A percentile compares a stretch with the other conserved stretches of the same genome.
These are phyloP conservation scores for Noctua janthina DNA, from an alignment of 2,888 invertebrate genomes.

Conservation along the genomic window DNA sequence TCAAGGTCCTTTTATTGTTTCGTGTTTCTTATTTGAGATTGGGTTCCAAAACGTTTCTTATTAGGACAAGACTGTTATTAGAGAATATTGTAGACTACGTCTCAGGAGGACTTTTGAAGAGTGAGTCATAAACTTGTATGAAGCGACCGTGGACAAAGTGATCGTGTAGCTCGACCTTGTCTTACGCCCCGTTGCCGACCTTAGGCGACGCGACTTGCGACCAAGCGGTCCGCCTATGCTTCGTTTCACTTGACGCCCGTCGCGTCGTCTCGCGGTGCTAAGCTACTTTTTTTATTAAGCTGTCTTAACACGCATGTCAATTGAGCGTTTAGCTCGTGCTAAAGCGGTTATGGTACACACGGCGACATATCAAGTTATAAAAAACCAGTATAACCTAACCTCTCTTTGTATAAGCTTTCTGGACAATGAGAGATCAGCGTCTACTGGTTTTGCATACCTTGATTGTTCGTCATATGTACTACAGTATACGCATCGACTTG, in stretches of 20 bases:
- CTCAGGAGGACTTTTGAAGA: not conserved
- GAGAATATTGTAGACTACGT: not conserved
- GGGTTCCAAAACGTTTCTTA: not conserved
- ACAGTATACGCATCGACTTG: not conserved
- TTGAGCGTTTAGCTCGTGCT: not conserved
- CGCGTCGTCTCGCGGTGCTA: not conserved
- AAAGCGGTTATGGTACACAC: not conserved
- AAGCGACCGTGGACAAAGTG: not conserved
- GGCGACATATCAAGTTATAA: too few species aligned
- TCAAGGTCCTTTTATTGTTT: constrained; percentile 30
- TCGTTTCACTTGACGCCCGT: not conserved
- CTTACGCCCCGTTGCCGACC: not conserved
- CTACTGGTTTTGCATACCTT: too few species aligned
- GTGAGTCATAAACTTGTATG: not conserved
- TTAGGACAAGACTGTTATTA: not conserved
- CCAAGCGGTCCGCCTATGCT: not conserved
- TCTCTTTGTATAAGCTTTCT: too few species aligned
- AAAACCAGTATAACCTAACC: too few species aligned
- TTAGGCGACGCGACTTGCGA: not conserved
- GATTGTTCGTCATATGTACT: too few species aligned
- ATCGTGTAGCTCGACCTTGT: not conserved
- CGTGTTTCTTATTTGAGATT: not conserved
- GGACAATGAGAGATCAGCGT: too few species aligned
- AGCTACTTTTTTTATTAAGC: not conserved
- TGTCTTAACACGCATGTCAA: not conserved